phyloP scores from a whole-genome alignment of 2,113 vertebrate species.

The Heptranchias perlo region DNA sequence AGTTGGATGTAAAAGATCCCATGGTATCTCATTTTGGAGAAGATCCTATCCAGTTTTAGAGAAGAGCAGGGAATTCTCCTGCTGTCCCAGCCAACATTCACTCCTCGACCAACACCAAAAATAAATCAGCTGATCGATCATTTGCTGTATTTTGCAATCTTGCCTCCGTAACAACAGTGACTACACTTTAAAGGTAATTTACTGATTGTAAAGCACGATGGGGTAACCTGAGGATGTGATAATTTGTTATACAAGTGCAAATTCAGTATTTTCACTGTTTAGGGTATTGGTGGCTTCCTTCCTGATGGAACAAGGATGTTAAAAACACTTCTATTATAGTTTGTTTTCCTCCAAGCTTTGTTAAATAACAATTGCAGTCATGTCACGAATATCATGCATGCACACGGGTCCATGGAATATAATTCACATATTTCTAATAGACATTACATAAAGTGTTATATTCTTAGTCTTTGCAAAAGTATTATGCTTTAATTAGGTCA shows the following conservation, averaged over 20 bases:
- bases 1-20: not conserved
- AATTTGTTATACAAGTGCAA: not conserved
- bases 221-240: not conserved
- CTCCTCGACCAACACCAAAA: not conserved
- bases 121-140: not conserved
- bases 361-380: not conserved
- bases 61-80: not conserved
- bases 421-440: not conserved
- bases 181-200: not conserved
- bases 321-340: not conserved
- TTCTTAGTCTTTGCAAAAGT: not conserved
- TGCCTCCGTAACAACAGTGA: not conserved
- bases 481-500: constrained; percentile 13
- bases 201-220: not conserved
- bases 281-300: not conserved
- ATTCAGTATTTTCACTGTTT: not conserved
- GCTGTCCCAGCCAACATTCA: not conserved
- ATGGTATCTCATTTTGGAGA: not conserved
- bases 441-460: not conserved
- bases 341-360: not conserved
- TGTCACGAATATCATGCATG: not conserved
- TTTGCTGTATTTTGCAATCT: not conserved
- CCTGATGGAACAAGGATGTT: not conserved
- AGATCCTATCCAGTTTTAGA: not conserved
- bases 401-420: not conserved